Conservation (phyloP, 2,797 vertebrate genomes). For the Acanthurus lineatus region DNA sequence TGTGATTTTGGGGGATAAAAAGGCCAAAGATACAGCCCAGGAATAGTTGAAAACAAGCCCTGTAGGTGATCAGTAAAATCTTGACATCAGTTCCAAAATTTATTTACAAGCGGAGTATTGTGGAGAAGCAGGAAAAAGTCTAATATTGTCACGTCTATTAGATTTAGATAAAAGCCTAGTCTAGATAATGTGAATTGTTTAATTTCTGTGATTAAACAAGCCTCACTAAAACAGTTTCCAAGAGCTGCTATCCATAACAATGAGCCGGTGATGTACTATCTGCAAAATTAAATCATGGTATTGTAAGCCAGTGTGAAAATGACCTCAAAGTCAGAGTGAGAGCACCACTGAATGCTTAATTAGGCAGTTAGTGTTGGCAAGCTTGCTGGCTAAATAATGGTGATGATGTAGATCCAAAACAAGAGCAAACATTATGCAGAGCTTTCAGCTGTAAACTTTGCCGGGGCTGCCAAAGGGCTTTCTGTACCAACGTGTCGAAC, state of each 20-base stretch:
- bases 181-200: slow-evolving; percentile 60
- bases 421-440: slow-evolving; percentile 72
- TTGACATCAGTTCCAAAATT: slow-evolving; percentile 29
- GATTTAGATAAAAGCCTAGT: slow-evolving; percentile 53
- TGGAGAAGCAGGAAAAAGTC: slow-evolving; percentile 29
- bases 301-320: slow-evolving; percentile 76
- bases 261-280: slow-evolving; percentile 67
- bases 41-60: slow-evolving; percentile 19
- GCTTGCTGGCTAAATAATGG: slow-evolving; percentile 72
- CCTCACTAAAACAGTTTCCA: slow-evolving; percentile 53
- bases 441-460: slow-evolving; percentile 69
- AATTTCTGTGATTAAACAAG: slow-evolving; percentile 62
- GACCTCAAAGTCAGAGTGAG: slow-evolving; percentile 76
- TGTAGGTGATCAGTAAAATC: slow-evolving; percentile 45
- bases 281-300: slow-evolving; percentile 73
- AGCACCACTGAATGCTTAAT: slow-evolving; percentile 76
- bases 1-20: slow-evolving; percentile 48
- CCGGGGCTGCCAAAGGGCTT: slow-evolving; percentile 63
- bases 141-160: slow-evolving; percentile 40
- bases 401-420: slow-evolving; percentile 75
- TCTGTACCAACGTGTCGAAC: slow-evolving; percentile 54
- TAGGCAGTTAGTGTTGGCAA: slow-evolving; percentile 77
- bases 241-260: slow-evolving; percentile 70
- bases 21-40: slow-evolving; percentile 11
- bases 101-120: not conserved